Conservation (phyloP, 2,888 invertebrate genomes). For the Parnassius glacialis region DNA sequence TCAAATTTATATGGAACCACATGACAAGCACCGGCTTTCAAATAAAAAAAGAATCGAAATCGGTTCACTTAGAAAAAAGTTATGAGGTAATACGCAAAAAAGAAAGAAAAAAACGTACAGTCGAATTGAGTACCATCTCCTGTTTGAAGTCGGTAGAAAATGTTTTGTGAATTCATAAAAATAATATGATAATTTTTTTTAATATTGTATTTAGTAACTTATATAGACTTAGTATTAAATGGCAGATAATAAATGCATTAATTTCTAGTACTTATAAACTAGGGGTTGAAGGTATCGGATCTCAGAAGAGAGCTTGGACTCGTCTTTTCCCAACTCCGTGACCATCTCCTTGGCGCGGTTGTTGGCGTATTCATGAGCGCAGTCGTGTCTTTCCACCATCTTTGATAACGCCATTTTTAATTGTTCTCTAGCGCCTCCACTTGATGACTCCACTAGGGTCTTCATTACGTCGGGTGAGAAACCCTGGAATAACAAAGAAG, state of each 20-base stretch:
- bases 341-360: constrained; percentile 78
- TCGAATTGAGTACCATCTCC: no score
- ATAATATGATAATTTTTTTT: not conserved
- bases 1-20: no score
- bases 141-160: no score
- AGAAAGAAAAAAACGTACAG: no score
- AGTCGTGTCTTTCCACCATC: constrained; percentile 80
- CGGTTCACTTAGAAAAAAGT: no score
- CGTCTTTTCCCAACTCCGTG: constrained; percentile 77
- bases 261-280: constrained; percentile 52
- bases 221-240: constrained; percentile 16
- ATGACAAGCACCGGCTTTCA: no score
- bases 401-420: constrained; percentile 79
- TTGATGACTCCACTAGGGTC: constrained; percentile 75
- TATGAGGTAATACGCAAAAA: no score
- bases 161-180: not conserved
- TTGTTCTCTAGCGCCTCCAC: constrained; percentile 81
- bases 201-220: constrained; percentile 21
- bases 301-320: constrained; percentile 80
- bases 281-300: constrained; percentile 82
- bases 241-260: constrained; percentile 19
- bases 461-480: constrained; percentile 82
- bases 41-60: no score
- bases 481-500: constrained; percentile 66
- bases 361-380: constrained; percentile 81